Conservation (phyloP, 2,888 invertebrate genomes). For the Nomada ruficornis region DNA sequence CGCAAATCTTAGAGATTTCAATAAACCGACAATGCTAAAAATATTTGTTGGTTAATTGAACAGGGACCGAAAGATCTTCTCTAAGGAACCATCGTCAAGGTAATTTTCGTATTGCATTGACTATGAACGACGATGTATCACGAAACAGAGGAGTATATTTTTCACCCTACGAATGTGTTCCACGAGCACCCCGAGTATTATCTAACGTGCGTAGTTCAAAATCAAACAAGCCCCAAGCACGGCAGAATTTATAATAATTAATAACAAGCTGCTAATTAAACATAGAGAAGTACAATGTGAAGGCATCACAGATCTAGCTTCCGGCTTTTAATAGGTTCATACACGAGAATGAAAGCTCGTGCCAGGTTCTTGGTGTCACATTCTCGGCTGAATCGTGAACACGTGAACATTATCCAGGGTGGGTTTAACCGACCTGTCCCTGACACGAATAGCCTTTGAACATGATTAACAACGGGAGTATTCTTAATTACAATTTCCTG, state of each 20-base stretch:
- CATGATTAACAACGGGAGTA: constrained; percentile 27
- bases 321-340: constrained; percentile 69
- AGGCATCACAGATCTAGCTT: constrained; percentile 49
- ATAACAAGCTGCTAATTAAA: constrained; percentile 2
- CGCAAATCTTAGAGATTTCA: too few species aligned
- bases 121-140: too few species aligned
- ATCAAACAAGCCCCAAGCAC: not conserved
- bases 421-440: constrained; percentile 49
- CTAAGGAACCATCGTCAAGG: too few species aligned
- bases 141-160: too few species aligned
- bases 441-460: constrained; percentile 57
- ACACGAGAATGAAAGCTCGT: constrained; percentile 64
- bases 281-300: constrained; percentile 26
- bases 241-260: constrained; percentile 38
- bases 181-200: too few species aligned
- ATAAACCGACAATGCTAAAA: too few species aligned
- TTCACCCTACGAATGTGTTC: too few species aligned
- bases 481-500: constrained; percentile 24
- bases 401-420: constrained; percentile 45
- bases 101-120: too few species aligned
- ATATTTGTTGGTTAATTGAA: too few species aligned
- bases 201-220: too few species aligned
- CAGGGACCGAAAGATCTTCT: too few species aligned
- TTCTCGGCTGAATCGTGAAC: constrained; percentile 45
- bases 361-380: constrained; percentile 66